phyloP scores from a whole-genome alignment of 2,888 invertebrate species.

The Eupithecia centaureata region DNA sequence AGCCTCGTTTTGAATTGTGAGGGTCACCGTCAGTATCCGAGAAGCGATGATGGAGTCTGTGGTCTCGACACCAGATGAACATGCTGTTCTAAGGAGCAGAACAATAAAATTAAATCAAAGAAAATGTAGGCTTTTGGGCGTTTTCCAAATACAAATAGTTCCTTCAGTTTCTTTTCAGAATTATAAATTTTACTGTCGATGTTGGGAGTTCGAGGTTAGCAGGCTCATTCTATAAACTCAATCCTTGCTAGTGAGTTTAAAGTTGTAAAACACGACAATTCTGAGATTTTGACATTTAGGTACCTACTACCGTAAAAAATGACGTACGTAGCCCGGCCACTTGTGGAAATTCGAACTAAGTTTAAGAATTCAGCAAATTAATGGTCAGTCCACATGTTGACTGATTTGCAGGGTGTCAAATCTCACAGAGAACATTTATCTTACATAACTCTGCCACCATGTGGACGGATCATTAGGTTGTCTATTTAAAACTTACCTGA shows the following conservation, averaged over 20 bases:
- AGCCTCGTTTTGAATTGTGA: constrained; percentile 91
- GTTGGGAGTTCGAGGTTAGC: no score
- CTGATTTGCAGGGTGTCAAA: not conserved
- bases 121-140: not conserved
- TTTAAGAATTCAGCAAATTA: not conserved
- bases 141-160: not conserved
- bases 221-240: no score
- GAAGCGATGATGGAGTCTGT: constrained; percentile 92
- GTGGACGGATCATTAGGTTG: not conserved
- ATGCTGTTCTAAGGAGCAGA: constrained; percentile 85
- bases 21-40: constrained; percentile 89
- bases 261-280: no score
- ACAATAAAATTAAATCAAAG: not conserved
- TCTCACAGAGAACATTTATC: not conserved
- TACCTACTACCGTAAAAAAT: no score
- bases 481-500: constrained; percentile 67
- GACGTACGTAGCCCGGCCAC: no score
- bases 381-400: not conserved
- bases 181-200: not conserved
- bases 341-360: no score
- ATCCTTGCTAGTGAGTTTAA: no score
- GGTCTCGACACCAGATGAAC: constrained; percentile 91
- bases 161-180: not conserved
- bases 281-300: no score
- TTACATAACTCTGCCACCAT: not conserved